Conservation (phyloP, 2,888 invertebrate genomes). For the Criorhina ranunculi region DNA sequence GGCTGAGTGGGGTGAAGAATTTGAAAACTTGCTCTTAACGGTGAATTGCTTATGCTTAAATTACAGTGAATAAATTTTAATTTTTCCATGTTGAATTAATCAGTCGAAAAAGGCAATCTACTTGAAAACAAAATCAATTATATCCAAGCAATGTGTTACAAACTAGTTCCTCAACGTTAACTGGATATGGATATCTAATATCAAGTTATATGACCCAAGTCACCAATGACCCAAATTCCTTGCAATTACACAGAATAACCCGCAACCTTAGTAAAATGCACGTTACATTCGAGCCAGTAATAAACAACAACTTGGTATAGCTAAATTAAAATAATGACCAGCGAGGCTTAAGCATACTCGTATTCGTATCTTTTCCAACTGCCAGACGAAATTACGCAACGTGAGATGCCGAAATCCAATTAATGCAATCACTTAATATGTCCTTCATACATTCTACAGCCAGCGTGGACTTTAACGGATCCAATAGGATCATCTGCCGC, state of each 20-base stretch:
- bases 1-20: slow-evolving; percentile 25
- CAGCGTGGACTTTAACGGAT: slow-evolving; percentile 51
- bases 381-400: slow-evolving; percentile 72
- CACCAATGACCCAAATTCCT: slow-evolving; percentile 70
- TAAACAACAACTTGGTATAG: slow-evolving; percentile 45
- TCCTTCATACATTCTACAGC: slow-evolving; percentile 51
- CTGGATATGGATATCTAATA: slow-evolving; percentile 60
- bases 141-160: slow-evolving; percentile 40
- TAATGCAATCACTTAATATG: slow-evolving; percentile 75
- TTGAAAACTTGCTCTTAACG: slow-evolving; percentile 35
- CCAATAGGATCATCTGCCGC: slow-evolving; percentile 74
- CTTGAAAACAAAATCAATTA: slow-evolving; percentile 72
- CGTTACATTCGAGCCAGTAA: slow-evolving; percentile 22
- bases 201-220: slow-evolving; percentile 71
- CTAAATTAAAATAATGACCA: slow-evolving; percentile 69
- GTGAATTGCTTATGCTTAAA: slow-evolving; percentile 62
- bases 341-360: slow-evolving; percentile 29
- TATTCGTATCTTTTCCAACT: slow-evolving; percentile 50
- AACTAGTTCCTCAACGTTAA: slow-evolving; percentile 64
- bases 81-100: slow-evolving; percentile 68
- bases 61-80: slow-evolving; percentile 69
- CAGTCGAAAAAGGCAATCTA: slow-evolving; percentile 54
- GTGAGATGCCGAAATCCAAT: slow-evolving; percentile 74
- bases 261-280: slow-evolving; percentile 48
- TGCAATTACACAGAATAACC: slow-evolving; percentile 59